Evolutionary conservation across 2,888 invertebrate genomes (phyloP).

Genomic region (Sarcophaga variegata): DNA sequence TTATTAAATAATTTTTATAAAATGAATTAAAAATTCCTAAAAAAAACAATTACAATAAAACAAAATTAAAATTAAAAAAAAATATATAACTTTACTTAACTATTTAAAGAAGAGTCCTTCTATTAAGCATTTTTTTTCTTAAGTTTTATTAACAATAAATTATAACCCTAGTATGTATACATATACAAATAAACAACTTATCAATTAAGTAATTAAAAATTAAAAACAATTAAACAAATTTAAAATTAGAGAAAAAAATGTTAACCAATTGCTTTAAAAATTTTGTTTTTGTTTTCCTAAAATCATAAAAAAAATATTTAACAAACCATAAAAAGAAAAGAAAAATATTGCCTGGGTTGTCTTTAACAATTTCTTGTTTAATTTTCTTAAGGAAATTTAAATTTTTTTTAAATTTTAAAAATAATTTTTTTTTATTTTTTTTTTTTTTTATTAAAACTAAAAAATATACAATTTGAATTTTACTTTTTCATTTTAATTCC

Average conservation of each 20-base stretch:
- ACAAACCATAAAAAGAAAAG: neutral
- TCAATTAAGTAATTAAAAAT: constrained; percentile 23
- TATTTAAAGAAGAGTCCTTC: neutral
- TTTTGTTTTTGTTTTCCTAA: neutral
- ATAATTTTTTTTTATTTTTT: neutral
- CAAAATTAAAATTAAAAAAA: neutral
- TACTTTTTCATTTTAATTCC: neutral
- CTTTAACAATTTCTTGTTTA: neutral
- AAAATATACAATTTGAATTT: constrained; percentile 40
- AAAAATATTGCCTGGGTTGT: neutral
- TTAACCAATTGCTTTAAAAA: neutral
- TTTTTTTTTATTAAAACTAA: constrained; percentile 21
- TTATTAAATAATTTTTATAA: constrained; percentile 49
- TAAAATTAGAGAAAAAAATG: constrained; percentile 6
- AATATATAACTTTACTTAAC: neutral
- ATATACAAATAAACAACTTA: constrained; percentile 49
- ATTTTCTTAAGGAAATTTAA: neutral
- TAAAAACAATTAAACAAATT: neutral
- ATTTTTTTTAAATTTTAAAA: neutral
- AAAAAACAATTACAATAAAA: constrained; percentile 8
- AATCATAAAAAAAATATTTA: neutral
- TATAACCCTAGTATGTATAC: constrained; percentile 19
- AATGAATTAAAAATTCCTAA: neutral
- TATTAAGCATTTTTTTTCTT: constrained; percentile 2
- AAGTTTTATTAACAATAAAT: constrained; percentile 48